A percentile compares a stretch with the other conserved stretches of the same genome.
phyloP scores from a whole-genome alignment of 2,888 invertebrate genomes.

The Polietes domitor region DNA sequence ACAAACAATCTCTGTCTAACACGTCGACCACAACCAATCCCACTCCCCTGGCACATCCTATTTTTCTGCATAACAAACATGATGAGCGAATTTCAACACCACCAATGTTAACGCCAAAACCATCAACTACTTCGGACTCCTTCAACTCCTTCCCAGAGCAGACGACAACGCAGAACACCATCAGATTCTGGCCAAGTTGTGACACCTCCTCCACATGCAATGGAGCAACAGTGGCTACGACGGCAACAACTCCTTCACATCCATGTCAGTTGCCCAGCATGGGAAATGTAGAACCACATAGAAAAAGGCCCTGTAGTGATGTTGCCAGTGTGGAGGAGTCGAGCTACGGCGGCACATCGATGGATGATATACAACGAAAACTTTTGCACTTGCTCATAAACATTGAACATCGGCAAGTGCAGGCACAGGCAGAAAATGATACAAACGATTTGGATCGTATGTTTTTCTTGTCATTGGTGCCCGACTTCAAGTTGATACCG shows the following conservation, averaged over 20 bases:
- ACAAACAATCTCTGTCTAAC: background rate
- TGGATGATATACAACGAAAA: background rate
- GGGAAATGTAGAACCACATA: background rate
- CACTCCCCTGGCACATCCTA: background rate
- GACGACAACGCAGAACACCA: too few relatives aligned
- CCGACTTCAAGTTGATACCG: slow-evolving; percentile 69
- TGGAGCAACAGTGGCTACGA: background rate
- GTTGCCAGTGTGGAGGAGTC: background rate
- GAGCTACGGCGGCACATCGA: background rate
- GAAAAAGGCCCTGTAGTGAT: background rate
- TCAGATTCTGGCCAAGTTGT: too few relatives aligned
- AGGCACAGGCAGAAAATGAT: slow-evolving; percentile 30
- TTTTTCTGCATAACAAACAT: background rate
- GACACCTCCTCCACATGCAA: too few relatives aligned
- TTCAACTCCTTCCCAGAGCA: too few relatives aligned
- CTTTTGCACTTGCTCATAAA: slow-evolving; percentile 18
- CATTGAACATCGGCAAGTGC: slow-evolving; percentile 41
- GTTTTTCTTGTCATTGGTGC: slow-evolving; percentile 70
- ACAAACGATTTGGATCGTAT: slow-evolving; percentile 70
- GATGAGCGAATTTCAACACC: background rate
- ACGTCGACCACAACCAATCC: background rate
- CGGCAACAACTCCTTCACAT: too few relatives aligned
- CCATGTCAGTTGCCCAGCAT: background rate
- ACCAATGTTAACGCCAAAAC: background rate
- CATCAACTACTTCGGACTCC: too few relatives aligned